Conservation (phyloP, 2,113 vertebrate genomes). For the Grammomys dolichurus region DNA sequence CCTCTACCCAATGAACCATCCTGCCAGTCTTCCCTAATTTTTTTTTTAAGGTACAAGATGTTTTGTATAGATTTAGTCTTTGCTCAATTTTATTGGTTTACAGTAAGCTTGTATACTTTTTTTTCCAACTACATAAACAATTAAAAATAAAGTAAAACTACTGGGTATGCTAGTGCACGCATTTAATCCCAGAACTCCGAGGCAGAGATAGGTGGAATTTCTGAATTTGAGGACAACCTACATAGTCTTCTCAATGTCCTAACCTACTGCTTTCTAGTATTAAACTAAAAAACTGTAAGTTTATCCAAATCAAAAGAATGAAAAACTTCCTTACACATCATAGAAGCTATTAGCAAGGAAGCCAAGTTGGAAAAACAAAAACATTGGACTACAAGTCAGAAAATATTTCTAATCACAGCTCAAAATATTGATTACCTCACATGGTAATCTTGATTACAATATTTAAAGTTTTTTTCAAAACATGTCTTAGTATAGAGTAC, state of each 20-base stretch:
- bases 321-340: not conserved
- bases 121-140: not conserved
- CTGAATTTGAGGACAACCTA: too few relatives aligned
- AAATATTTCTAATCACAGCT: conserved; percentile 46
- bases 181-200: too few relatives aligned
- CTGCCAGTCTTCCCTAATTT: not conserved
- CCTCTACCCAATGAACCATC: not conserved
- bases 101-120: not conserved
- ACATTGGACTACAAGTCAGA: conserved; percentile 18
- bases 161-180: too few relatives aligned
- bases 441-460: not conserved
- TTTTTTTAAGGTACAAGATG: conserved; percentile 47
- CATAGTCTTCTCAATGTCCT: not conserved
- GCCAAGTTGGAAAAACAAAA: not conserved
- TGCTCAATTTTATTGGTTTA: conserved; percentile 42
- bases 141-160: too few relatives aligned
- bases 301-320: conserved; percentile 7
- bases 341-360: conserved; percentile 15
- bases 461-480: conserved; percentile 31
- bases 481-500: conserved; percentile 12
- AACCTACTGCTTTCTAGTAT: conserved; percentile 4
- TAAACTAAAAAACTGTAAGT: conserved; percentile 38
- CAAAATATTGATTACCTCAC: conserved; percentile 33
- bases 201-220: too few relatives aligned
- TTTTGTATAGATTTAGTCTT: conserved; percentile 30